A percentile compares a stretch with the other conserved stretches of the same genome.
phyloP scores from a whole-genome alignment of 1,140 invertebrate species.

The Drosophila erecta region DNA sequence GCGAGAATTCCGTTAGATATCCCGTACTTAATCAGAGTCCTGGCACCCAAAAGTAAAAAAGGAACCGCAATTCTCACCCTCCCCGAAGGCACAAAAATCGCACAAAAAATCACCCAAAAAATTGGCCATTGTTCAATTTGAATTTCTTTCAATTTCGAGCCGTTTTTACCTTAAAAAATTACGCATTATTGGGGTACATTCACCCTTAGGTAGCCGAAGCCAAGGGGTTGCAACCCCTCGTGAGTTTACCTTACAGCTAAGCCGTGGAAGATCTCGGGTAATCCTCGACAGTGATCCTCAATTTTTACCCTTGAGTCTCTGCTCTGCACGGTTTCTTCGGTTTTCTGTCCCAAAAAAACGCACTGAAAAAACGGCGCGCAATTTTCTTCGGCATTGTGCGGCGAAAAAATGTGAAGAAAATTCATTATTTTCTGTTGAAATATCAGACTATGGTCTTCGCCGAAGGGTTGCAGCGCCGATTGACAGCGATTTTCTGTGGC shows the following conservation, averaged over 20 bases:
- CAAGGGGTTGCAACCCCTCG: constrained; percentile 34
- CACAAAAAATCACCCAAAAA: constrained; percentile 59
- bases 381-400: constrained; percentile 57
- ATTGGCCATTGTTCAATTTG: constrained; percentile 56
- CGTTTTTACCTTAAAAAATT: constrained; percentile 76
- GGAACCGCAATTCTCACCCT: constrained; percentile 61
- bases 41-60: constrained; percentile 50
- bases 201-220: constrained; percentile 36
- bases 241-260: constrained; percentile 63
- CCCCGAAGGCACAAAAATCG: constrained; percentile 34
- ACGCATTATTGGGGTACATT: constrained; percentile 66
- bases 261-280: constrained; percentile 80
- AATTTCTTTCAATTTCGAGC: constrained; percentile 52
- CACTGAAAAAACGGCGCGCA: constrained; percentile 44
- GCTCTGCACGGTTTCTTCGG: constrained; percentile 13
- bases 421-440: constrained; percentile 58
- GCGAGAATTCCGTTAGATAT: constrained; percentile 72
- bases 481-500: constrained; percentile 73
- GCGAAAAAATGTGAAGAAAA: constrained; percentile 66
- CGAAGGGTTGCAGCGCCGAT: constrained; percentile 65
- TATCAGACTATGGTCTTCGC: constrained; percentile 15
- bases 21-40: constrained; percentile 63
- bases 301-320: constrained; percentile 78
- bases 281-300: constrained; percentile 78
- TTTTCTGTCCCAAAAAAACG: constrained; percentile 23